Base-by-base conservation (phyloP, 2,888 invertebrate genomes). In the Mimas tiliae region DNA sequence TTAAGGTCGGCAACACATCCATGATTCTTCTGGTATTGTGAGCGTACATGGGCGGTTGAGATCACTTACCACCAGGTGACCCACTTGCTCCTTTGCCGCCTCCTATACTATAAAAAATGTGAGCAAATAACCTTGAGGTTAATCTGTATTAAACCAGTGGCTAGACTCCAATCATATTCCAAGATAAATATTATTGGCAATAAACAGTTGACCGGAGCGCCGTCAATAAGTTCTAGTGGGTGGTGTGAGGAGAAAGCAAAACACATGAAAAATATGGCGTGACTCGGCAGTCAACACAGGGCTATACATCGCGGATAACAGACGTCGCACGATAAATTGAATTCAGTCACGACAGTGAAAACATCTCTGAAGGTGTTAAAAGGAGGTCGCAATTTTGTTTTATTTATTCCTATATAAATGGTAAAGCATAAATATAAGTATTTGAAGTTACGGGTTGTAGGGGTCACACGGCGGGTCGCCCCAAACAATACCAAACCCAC, bases 261-360 rank as follows among this genome's bases (percentile, higher is more conserved):
- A 58, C 58, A 42, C 19, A 58, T 58, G 58, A 58, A 58, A 58
- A 58, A 58, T 58, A 58, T 42, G 42, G 42, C 42, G 42, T 42
- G 58, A 38, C 19, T 55, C 55, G 51, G 51, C 34, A 14, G 16
- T 38, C 55, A 21, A 27, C 16, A 14, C 42, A 58, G 42, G 42
- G 58, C 55, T 34, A 9, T 38, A 58, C 38, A 58, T 58, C 55
- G 55, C 38, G 55, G 38, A n/a, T n/a, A n/a, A 58, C 52, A 12
- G 52, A 21, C 27, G 12, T 34, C 55, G 55, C 38, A 42, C 55
- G 55, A 58, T 38, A 58, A 58, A 58, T 58, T 58, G 55, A 38
- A 58, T 58, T 38, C 16, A 58, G 58, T 58, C 58, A 58, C 58
- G 58, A 42, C 16, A 55, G 34, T 16, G 38, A 55, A 58, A 42